Percentiles rank a stretch among this genome's conserved stretches.
These are phyloP conservation scores for Gadus macrocephalus DNA, from an alignment of 2,113 vertebrate species.

Conservation along the genomic window DNA sequence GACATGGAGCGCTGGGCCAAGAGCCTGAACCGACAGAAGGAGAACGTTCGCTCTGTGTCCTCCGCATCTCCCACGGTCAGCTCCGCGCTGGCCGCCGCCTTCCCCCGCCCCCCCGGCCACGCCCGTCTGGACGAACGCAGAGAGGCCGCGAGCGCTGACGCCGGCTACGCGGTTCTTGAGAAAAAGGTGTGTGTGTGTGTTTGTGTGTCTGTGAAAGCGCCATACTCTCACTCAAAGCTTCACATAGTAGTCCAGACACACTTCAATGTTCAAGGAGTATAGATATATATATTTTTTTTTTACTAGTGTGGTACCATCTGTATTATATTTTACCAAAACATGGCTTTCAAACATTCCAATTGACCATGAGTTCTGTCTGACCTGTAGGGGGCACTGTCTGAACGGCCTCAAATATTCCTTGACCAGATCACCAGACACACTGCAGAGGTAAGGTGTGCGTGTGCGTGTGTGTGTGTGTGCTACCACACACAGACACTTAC, in stretches of 20 bases:
- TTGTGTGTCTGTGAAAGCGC: slow-evolving; percentile 27
- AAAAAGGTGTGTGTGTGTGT: slow-evolving; percentile 76
- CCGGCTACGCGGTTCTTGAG: slow-evolving; percentile 86
- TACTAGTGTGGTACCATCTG: no score
- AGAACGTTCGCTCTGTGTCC: slow-evolving; percentile 78
- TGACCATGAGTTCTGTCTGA: not conserved
- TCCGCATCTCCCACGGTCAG: slow-evolving; percentile 42
- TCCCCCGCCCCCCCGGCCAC: slow-evolving; percentile 62
- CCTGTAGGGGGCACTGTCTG: slow-evolving; percentile 78
- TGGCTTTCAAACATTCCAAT: no score
- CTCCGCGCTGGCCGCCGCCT: slow-evolving; percentile 40
- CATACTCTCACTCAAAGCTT: not conserved
- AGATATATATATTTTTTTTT: not conserved
- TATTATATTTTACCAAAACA: no score
- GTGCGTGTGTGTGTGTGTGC: not conserved
- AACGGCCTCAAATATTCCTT: slow-evolving; percentile 78
- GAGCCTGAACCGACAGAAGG: slow-evolving; percentile 87
- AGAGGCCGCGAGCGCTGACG: slow-evolving; percentile 86
- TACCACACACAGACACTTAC: not conserved
- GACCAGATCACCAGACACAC: slow-evolving; percentile 77
- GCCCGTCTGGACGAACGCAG: slow-evolving; percentile 74
- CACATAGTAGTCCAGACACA: no score
- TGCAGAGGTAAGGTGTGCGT: slow-evolving; percentile 68
- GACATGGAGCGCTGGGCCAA: slow-evolving; percentile 93
- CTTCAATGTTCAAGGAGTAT: no score